Evolutionary conservation across 2,797 vertebrate genomes (phyloP).

Genomic region (Syngnathus acus): DNA sequence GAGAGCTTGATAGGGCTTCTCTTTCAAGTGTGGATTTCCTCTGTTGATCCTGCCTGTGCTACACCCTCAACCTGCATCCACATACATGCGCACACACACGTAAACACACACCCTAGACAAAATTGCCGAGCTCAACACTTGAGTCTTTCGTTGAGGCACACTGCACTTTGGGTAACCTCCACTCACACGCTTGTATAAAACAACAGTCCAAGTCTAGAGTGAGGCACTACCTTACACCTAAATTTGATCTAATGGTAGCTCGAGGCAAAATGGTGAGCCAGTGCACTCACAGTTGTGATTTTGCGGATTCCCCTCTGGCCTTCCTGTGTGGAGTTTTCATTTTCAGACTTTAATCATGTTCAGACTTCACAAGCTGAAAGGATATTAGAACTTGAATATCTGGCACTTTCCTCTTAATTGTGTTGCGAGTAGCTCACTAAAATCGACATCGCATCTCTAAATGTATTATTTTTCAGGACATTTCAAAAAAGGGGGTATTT

Average conservation of each 20-base stretch:
- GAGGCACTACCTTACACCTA: neutral
- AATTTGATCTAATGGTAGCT: neutral
- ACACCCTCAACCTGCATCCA: no score
- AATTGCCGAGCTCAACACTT: slow-evolving; percentile 40
- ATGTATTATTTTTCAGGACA: no score
- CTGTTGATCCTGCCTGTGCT: slow-evolving; percentile 42
- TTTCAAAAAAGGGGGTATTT: no score
- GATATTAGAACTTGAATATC: no score
- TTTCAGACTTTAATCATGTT: neutral
- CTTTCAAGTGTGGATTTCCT: slow-evolving; percentile 73
- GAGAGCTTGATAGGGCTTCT: slow-evolving; percentile 59
- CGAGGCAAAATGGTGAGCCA: neutral
- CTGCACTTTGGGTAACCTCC: slow-evolving; percentile 59
- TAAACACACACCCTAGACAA: slow-evolving; percentile 11
- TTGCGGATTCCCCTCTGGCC: neutral
- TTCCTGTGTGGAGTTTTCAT: neutral
- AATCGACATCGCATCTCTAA: no score
- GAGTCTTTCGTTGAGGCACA: slow-evolving; percentile 48
- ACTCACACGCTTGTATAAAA: slow-evolving; percentile 12
- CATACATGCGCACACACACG: slow-evolving; percentile 12
- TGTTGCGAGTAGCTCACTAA: no score
- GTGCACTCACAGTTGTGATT: neutral
- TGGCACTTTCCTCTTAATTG: no score
- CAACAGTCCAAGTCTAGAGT: slow-evolving; percentile 3
- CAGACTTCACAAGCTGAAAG: no score